Conservation (phyloP, 2,113 vertebrate species). For the Spheniscus mendiculus region DNA sequence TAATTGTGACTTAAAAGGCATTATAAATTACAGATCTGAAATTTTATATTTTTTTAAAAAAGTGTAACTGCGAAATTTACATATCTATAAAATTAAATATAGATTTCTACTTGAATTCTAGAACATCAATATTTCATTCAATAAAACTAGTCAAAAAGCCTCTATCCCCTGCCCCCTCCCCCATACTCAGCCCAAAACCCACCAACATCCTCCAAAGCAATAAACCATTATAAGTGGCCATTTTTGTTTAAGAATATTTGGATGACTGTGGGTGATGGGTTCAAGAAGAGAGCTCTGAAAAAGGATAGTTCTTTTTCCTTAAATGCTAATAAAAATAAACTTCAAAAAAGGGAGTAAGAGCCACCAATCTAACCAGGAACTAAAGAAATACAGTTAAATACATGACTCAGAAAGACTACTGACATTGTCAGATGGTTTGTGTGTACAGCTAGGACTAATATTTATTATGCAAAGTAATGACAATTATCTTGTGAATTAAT, state of each 20-base stretch:
- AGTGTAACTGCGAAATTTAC: neutral
- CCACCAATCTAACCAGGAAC: neutral
- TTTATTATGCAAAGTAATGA: neutral
- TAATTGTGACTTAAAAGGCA: neutral
- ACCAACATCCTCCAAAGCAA: neutral
- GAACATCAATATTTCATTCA: neutral
- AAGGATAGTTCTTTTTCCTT: neutral
- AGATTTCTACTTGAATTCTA: neutral
- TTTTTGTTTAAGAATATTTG: neutral
- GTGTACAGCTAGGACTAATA: neutral
- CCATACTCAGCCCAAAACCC: neutral
- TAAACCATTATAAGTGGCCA: neutral
- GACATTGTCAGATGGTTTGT: neutral
- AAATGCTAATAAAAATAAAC: neutral
- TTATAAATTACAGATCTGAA: neutral
- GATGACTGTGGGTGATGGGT: neutral
- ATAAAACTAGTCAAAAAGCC: neutral
- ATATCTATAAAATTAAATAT: neutral
- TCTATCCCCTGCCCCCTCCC: fast-evolving
- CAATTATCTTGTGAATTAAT: neutral
- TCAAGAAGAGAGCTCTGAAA: neutral
- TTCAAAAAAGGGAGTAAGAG: neutral
- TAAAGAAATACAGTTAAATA: neutral
- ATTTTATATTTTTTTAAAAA: neutral
- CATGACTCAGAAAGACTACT: neutral